Evolutionary conservation across 2,113 vertebrate genomes (phyloP).

Genomic region (Gymnobelideus leadbeateri): DNA sequence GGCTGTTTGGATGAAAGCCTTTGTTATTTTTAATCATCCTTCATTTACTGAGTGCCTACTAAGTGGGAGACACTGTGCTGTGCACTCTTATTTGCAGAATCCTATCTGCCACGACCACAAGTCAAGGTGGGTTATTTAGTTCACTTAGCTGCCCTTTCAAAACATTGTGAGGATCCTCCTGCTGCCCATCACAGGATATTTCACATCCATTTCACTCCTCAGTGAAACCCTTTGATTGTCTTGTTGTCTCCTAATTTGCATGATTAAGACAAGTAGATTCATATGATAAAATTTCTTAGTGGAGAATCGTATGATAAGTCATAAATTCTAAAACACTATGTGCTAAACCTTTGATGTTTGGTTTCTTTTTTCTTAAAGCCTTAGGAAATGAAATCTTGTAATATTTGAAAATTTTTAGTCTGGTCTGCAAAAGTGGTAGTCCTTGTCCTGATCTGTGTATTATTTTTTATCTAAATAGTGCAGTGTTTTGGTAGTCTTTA

Average conservation of each 20-base stretch:
- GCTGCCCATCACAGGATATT: not conserved
- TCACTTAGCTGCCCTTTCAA: conserved; percentile 13
- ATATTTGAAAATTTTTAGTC: not conserved
- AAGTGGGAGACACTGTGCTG: not conserved
- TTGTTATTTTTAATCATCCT: not conserved
- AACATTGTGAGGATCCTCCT: not conserved
- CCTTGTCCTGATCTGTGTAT: not conserved
- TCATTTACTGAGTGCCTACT: not conserved
- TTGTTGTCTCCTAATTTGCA: not conserved
- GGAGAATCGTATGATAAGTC: not conserved
- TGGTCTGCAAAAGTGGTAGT: not conserved
- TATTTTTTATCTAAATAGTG: conserved; percentile 19
- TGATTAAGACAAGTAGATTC: not conserved
- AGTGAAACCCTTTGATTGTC: not conserved
- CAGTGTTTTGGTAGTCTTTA: not conserved
- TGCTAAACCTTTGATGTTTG: not conserved
- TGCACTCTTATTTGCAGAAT: not conserved
- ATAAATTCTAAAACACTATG: conserved; percentile 19
- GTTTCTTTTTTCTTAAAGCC: not conserved
- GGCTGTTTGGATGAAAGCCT: not conserved
- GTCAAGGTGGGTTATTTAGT: not conserved
- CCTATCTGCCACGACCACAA: not conserved
- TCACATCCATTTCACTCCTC: not conserved
- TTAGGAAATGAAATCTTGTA: not conserved
- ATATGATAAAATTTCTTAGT: not conserved